Percentiles rank a stretch among this genome's conserved stretches.
phyloP scores from a whole-genome alignment of 2,113 vertebrate species.

The Promerops cafer region DNA sequence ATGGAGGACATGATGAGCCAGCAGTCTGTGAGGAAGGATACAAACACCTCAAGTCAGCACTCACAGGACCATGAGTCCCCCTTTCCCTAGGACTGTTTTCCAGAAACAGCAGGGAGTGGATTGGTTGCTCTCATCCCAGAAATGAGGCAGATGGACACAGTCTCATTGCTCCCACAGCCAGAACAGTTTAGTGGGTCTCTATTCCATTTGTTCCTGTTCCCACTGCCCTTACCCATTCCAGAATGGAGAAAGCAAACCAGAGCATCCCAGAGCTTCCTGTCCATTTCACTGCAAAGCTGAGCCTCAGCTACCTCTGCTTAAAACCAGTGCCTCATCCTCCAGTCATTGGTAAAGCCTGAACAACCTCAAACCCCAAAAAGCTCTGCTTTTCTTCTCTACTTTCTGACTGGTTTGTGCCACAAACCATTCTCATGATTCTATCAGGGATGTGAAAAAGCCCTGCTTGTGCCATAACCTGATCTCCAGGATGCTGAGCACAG shows the following conservation, averaged over 20 bases:
- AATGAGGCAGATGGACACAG: neutral
- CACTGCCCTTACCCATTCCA: neutral
- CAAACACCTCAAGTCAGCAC: neutral
- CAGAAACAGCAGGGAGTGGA: neutral
- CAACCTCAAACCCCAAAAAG: neutral
- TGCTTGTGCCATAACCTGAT: neutral
- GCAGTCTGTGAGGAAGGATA: slow-evolving; percentile 19
- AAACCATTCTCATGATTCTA: neutral
- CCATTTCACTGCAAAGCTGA: neutral
- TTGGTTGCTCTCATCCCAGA: neutral
- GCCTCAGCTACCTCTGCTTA: neutral
- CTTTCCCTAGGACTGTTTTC: neutral
- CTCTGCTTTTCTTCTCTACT: neutral
- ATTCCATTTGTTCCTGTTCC: neutral
- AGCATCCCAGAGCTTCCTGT: neutral
- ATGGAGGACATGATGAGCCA: slow-evolving; percentile 42
- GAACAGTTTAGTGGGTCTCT: neutral
- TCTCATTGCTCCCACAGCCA: neutral
- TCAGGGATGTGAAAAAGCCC: neutral
- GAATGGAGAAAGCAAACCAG: neutral
- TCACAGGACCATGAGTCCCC: neutral
- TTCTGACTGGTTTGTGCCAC: neutral
- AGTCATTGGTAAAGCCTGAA: neutral
- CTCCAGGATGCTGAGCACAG: neutral
- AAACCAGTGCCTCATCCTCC: neutral